A percentile compares a stretch with the other conserved stretches of the same genome.
These are phyloP conservation scores for Myxocyprinus asiaticus DNA, from an alignment of 2,113 vertebrate genomes.

Conservation along the genomic window DNA sequence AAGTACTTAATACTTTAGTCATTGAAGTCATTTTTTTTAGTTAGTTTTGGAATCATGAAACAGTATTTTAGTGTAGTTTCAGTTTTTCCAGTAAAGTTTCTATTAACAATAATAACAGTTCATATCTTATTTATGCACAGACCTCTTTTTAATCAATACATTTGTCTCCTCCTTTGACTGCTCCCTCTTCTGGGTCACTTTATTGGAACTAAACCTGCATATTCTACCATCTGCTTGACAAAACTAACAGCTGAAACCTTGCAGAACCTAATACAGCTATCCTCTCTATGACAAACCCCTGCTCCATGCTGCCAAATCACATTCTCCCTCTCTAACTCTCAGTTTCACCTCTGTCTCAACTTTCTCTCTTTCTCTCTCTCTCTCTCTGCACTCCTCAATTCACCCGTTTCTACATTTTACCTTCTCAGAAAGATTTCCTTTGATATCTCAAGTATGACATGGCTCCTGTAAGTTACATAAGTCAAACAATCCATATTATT, in stretches of 20 bases:
- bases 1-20: too few species aligned
- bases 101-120: too few species aligned
- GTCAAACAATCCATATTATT: constrained; percentile 76
- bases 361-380: constrained; percentile 51
- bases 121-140: too few species aligned
- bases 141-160: too few species aligned
- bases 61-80: too few species aligned
- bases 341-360: constrained; percentile 24
- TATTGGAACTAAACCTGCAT: background rate
- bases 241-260: constrained; percentile 63
- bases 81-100: too few species aligned
- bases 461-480: constrained; percentile 66
- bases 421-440: constrained; percentile 60
- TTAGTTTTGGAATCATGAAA: too few species aligned
- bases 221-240: constrained; percentile 47
- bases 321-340: constrained; percentile 26
- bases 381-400: constrained; percentile 48
- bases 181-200: too few species aligned
- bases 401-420: constrained; percentile 62
- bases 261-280: constrained; percentile 52
- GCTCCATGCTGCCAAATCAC: constrained; percentile 54
- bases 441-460: constrained; percentile 49
- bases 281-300: constrained; percentile 24
- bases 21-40: too few species aligned
- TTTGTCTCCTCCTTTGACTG: too few species aligned